These are phyloP conservation scores for Fregata magnificens DNA, from an alignment of 2,113 vertebrate species.

Conservation along the genomic window DNA sequence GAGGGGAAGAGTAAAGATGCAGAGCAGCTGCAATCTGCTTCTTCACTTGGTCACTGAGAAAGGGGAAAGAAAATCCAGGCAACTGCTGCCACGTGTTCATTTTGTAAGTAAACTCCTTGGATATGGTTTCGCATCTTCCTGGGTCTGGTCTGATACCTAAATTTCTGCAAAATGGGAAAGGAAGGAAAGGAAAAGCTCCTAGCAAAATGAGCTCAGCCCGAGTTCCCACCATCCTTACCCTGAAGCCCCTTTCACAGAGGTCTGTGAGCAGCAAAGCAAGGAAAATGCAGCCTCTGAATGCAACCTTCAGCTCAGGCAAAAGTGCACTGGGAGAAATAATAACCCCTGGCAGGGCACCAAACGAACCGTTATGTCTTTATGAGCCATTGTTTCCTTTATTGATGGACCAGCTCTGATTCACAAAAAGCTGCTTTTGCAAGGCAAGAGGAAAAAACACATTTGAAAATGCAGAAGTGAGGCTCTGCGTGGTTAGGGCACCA, in stretches of 20 bases:
- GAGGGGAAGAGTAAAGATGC: not conserved
- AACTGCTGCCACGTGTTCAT: not conserved
- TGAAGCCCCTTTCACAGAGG: not conserved
- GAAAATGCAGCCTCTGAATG: not conserved
- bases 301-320: not conserved
- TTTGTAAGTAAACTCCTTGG: not conserved
- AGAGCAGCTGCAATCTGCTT: not conserved
- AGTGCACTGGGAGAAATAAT: not conserved
- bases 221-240: not conserved
- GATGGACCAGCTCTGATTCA: not conserved
- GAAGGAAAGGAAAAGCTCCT: not conserved
- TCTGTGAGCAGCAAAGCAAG: not conserved
- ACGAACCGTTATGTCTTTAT: not conserved
- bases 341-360: not conserved
- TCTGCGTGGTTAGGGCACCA: accelerated
- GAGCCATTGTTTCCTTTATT: not conserved
- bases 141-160: not conserved
- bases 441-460: not conserved
- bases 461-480: not conserved
- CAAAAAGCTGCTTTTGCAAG: not conserved
- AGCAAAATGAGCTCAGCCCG: not conserved
- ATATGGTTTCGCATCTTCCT: accelerated
- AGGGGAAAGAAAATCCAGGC: not conserved
- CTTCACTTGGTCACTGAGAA: not conserved
- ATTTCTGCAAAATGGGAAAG: not conserved